Conservation (phyloP, 1,140 invertebrate genomes). For the Diorhabda elongata region DNA sequence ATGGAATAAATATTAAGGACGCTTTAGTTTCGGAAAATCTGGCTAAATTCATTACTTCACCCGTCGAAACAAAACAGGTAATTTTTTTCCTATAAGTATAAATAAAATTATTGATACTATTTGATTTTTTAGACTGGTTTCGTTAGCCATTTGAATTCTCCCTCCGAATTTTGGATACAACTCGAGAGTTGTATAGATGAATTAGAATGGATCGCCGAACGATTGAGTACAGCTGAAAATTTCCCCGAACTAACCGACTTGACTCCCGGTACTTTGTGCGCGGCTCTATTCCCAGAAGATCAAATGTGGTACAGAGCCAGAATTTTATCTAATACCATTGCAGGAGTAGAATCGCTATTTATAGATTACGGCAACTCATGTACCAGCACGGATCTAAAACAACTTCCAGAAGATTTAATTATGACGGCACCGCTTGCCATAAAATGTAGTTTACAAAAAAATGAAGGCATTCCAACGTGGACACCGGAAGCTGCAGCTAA, state of each 20-base stretch:
- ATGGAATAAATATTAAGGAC: slow-evolving; percentile 58
- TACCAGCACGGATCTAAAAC: slow-evolving; percentile 54
- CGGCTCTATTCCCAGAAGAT: slow-evolving; percentile 66
- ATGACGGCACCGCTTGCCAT: slow-evolving; percentile 57
- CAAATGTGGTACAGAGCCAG: slow-evolving; percentile 66
- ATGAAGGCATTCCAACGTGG: slow-evolving; percentile 58
- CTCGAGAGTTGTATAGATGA: slow-evolving; percentile 58
- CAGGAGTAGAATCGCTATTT: slow-evolving; percentile 60
- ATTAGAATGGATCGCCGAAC: slow-evolving; percentile 58
- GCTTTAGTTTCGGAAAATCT: slow-evolving; percentile 51
- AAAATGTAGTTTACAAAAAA: slow-evolving; percentile 60
- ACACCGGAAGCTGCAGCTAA: slow-evolving; percentile 58
- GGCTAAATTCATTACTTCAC: slow-evolving; percentile 45
- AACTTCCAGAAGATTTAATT: slow-evolving; percentile 61
- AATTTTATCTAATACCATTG: slow-evolving; percentile 57
- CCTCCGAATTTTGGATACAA: slow-evolving; percentile 69
- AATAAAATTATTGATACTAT: slow-evolving; percentile 20
- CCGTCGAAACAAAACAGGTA: slow-evolving; percentile 1
- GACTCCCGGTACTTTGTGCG: slow-evolving; percentile 58
- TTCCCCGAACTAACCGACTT: slow-evolving; percentile 51
- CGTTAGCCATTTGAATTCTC: slow-evolving; percentile 63
- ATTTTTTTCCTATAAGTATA: not conserved
- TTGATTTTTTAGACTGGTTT: slow-evolving; percentile 50
- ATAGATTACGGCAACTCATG: slow-evolving; percentile 73
- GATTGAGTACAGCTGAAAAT: slow-evolving; percentile 52